Evolutionary conservation across 2,888 invertebrate species (phyloP), one percentile per base, ranked within the genome.

Genomic region (Volucella zonaria): DNA sequence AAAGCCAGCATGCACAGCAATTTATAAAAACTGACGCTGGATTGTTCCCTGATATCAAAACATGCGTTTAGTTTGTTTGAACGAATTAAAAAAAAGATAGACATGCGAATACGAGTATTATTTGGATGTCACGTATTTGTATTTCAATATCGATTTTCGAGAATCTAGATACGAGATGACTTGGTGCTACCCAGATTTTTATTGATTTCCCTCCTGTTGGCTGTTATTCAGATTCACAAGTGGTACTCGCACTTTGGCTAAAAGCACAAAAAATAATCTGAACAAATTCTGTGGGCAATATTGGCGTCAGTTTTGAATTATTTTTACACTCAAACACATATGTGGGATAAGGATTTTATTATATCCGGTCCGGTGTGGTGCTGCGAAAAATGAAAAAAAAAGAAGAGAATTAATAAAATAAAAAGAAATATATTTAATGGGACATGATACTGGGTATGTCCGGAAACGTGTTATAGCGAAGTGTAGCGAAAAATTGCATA

Each of bases 391-490:
- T 23, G 23, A 23, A 23, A 23, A 3, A 3, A 23, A 3, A 23
- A 23, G 3, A 23, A 4, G 23, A 18, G 18, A 18, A 18, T 18
- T 18, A 18, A 3, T 23, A 51, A 52, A 54, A 43, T 54, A 47
- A 40, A 38, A 43, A 73, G 14, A 14, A 40, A 66, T 40, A 14
- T 43, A 52, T 52, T 52, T 42, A 51, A 74, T 56, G 58, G 58
- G 15, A 43, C 38, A 23, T 61, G 23, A 45, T 31, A 45, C 23
- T 71, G 42, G 42, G 14, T 9, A 49, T 56, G 43, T 49, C 43
- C 43, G 58, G 14, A 71, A 66, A 40, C 58, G 71, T 78, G 18
- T 66, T 71, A 71, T 71, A 58, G 59, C 43, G 40, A 64, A 42
- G 38, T 52, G 43, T 42, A 38, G 10, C 40, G 15, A 15, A 40